These are phyloP conservation scores for Stomorhina lunata DNA, from an alignment of 2,888 invertebrate genomes.

Conservation along the genomic window DNA sequence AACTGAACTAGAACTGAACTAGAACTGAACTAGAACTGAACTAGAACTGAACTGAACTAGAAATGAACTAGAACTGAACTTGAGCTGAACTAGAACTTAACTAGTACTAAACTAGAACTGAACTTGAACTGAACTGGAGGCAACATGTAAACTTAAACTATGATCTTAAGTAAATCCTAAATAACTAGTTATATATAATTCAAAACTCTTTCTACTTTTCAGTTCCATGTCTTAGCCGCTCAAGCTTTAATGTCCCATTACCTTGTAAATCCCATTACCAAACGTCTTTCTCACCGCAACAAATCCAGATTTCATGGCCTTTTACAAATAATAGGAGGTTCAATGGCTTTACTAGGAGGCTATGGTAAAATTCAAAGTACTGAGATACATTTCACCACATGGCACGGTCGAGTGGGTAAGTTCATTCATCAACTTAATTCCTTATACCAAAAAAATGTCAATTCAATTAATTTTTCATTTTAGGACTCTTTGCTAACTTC, in stretches of 20 bases:
- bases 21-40: no score
- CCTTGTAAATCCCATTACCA: constrained; percentile 75
- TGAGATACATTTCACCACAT: constrained; percentile 74
- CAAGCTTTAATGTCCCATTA: constrained; percentile 78
- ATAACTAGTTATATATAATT: not conserved
- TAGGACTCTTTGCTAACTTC: constrained; percentile 74
- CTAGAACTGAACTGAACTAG: no score
- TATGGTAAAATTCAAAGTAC: constrained; percentile 74
- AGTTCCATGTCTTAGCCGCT: constrained; percentile 77
- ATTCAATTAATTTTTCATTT: constrained; percentile 34
- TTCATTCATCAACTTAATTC: not conserved
- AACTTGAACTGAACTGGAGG: no score
- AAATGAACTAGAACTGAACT: no score
- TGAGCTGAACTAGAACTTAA: no score
- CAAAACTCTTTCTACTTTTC: constrained; percentile 30
- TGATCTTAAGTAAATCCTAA: no score
- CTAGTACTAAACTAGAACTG: no score
- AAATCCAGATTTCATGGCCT: constrained; percentile 76
- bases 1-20: no score
- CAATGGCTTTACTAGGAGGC: constrained; percentile 74
- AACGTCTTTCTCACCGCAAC: constrained; percentile 74
- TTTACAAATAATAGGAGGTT: constrained; percentile 75
- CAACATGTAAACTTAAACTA: no score
- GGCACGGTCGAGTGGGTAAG: constrained; percentile 76
- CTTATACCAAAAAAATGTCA: not conserved